Conservation (phyloP, 2,797 vertebrate genomes). For the Betta splendens region DNA sequence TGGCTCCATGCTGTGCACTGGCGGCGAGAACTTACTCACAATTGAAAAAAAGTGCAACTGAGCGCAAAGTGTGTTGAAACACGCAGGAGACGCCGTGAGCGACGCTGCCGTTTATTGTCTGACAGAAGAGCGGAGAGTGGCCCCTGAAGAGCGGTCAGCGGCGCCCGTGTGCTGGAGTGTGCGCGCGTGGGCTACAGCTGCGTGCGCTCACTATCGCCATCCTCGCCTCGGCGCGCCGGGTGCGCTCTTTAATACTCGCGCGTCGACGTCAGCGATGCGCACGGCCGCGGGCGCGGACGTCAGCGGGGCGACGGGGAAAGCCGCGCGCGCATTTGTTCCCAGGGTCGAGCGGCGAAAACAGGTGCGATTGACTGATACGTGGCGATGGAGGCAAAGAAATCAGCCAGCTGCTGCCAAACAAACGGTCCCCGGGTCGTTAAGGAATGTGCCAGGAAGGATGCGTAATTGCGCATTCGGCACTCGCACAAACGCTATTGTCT, state of each 20-base stretch:
- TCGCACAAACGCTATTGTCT: no score
- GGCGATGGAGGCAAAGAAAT: not conserved
- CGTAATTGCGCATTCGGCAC: no score
- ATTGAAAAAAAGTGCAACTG: not conserved
- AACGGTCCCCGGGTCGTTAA: not conserved
- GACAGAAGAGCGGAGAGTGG: not conserved
- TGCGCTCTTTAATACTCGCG: constrained; percentile 15
- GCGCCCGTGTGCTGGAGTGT: constrained; percentile 15
- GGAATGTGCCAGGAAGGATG: no score
- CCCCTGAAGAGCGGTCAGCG: constrained; percentile 2
- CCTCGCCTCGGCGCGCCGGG: constrained; percentile 15
- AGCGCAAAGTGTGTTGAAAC: not conserved
- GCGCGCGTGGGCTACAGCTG: constrained; percentile 3
- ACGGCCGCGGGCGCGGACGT: constrained; percentile 1
- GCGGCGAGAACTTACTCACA: constrained; percentile 43
- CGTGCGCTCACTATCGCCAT: constrained; percentile 14
- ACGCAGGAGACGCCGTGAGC: not conserved
- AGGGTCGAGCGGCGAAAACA: not conserved
- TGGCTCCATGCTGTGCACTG: constrained; percentile 78
- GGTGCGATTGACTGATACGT: not conserved
- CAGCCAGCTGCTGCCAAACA: constrained; percentile 1
- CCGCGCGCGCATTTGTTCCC: not conserved
- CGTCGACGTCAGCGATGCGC: constrained; percentile 67
- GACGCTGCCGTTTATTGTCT: constrained; percentile 7
- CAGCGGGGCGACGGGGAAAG: not conserved